Conservation (phyloP, 2,888 invertebrate species). For the Protonemura montana region DNA sequence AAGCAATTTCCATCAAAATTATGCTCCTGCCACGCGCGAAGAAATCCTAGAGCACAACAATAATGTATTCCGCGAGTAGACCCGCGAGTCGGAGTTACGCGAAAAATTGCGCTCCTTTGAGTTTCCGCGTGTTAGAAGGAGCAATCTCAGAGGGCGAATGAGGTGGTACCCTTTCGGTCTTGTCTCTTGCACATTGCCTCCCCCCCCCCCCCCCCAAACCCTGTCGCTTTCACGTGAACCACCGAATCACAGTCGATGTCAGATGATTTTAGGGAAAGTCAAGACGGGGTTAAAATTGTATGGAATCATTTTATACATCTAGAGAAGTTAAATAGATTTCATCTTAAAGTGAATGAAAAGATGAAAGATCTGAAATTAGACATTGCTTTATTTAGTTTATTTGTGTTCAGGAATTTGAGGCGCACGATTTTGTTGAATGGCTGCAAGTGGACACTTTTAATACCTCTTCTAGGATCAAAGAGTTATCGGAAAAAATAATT, state of each 20-base stretch:
- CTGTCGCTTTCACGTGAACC: background rate
- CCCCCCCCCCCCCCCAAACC: background rate
- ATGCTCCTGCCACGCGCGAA: background rate
- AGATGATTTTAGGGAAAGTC: background rate
- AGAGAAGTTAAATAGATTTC: background rate
- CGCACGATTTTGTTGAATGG: background rate
- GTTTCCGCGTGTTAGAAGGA: background rate
- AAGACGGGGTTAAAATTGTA: background rate
- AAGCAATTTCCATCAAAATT: background rate
- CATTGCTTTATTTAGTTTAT: background rate
- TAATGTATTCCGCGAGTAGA: background rate
- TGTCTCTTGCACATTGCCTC: background rate
- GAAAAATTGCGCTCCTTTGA: slow-evolving; percentile 16
- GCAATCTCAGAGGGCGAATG: slow-evolving; percentile 18
- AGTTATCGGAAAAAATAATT: background rate
- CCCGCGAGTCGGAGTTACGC: background rate
- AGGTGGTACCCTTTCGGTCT: background rate
- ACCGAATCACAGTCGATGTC: background rate
- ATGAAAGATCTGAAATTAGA: background rate
- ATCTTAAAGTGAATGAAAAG: no score
- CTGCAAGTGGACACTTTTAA: background rate
- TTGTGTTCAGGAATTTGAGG: background rate
- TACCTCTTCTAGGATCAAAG: background rate
- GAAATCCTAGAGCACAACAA: background rate
- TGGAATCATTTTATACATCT: slow-evolving; percentile 9